Conservation (phyloP, 2,888 invertebrate species). For the Apamea monoglypha region DNA sequence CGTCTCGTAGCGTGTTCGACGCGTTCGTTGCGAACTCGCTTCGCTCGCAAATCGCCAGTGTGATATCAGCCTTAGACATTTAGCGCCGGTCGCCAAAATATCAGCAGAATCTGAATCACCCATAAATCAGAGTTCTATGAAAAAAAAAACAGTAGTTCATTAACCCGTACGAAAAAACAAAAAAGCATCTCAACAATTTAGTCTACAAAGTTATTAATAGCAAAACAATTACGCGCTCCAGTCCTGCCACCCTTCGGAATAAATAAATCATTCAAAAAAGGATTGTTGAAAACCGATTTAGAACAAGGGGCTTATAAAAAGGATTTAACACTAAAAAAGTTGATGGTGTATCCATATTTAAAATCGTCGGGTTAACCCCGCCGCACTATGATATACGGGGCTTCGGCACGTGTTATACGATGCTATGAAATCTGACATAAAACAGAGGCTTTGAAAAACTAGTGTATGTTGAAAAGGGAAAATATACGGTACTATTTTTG, state of each 20-base stretch:
- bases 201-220: slow-evolving; percentile 59
- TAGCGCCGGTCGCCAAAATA: neutral
- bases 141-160: slow-evolving; percentile 45
- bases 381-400: slow-evolving; percentile 78
- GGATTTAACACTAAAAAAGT: slow-evolving; percentile 76
- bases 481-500: slow-evolving; percentile 38
- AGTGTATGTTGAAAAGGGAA: slow-evolving; percentile 22
- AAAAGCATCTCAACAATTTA: slow-evolving; percentile 48
- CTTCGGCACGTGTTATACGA: slow-evolving; percentile 81
- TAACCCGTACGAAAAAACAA: slow-evolving; percentile 43
- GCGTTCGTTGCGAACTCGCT: too few relatives aligned
- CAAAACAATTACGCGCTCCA: slow-evolving; percentile 59
- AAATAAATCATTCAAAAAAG: slow-evolving; percentile 78
- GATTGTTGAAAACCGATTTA: slow-evolving; percentile 86
- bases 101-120: slow-evolving; percentile 1
- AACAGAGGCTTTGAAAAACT: slow-evolving; percentile 72
- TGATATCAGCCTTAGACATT: too few relatives aligned
- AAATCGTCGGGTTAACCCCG: slow-evolving; percentile 82
- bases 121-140: slow-evolving; percentile 32
- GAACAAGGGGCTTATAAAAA: slow-evolving; percentile 78
- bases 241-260: slow-evolving; percentile 56
- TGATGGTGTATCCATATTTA: slow-evolving; percentile 83
- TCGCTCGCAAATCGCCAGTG: too few relatives aligned
- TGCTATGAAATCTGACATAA: slow-evolving; percentile 80
- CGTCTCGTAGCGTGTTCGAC: too few relatives aligned